Evolutionary conservation across 2,113 vertebrate genomes (phyloP), one percentile per base, ranked within the genome.

Genomic region (Eidolon helvum): DNA sequence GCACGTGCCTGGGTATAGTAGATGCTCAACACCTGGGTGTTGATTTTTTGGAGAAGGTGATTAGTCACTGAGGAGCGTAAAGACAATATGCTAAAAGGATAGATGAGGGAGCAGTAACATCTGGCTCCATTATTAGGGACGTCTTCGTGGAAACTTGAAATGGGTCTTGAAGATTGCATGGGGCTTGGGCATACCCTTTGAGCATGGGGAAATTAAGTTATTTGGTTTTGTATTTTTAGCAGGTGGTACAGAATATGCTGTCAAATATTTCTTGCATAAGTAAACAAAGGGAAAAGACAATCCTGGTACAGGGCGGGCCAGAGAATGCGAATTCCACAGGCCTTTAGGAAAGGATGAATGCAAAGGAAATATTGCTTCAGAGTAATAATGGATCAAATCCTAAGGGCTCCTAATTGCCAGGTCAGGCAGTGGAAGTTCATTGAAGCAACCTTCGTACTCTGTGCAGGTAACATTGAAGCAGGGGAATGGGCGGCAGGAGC

Each of bases 171-270:
- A 86, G 45, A 77, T 48, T 93, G 69, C 35, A 28, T 87, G 55
- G 80, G 35, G 65, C 89, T 40, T 96, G 83, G 22, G 24, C 26
- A 83, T 7, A 53, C 9, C 59, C 35, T 35, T 33, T 45, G 40
- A 40, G 10, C 8, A 10, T 80, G 87, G 55, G 21, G 43, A 83
- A 59, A 55, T 95, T 43, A 77, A 91, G 22, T 66, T 55, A 68
- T 35, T 94, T 90, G 43, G 16, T 48, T 93, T 95, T 91, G 57
- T 79, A 40, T 83, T 71, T 77, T 90, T 93, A 65, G 14, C n/a
- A 95, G 63, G 48, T 90, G 38, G n/a, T 77, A 78, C 50, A 90
- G 57, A 78, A 87, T 38, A 84, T 43, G 19, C 24, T 87, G 69
- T 79, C 50, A 85, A 10, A 26, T 92, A 50, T 71, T 96, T 95